Evolutionary conservation across 2,113 vertebrate species (phyloP), one percentile per base, ranked within the genome.

Genomic region (Cryptomyrus ogoouensis): DNA sequence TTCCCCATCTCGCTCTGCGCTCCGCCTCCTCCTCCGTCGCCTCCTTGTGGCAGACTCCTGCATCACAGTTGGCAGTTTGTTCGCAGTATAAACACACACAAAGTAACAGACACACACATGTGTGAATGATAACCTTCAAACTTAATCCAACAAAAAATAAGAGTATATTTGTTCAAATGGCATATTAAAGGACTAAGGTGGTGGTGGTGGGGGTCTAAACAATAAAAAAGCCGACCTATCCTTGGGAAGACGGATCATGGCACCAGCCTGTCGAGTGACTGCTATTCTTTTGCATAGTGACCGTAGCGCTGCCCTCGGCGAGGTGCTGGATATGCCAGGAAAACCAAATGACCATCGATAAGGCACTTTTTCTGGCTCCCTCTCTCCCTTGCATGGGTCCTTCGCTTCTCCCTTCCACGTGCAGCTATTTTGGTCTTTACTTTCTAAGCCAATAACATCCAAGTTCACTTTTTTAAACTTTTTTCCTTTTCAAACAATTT

Each of bases 211-310:
- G 74, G 74, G 91, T 91, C 91, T 27, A 94, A 92, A 89, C 89
- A 93, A 87, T 70, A 31, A 87, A 88, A 88, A 91, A 89, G 1
- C 39, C 31, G 6, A 92, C 92, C 91, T 77, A 87, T 95, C 90
- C 92, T 94, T 91, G 95, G 96, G 96, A 96, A 96, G 95, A 96
- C 95, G 92, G 96, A 95, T 94, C 95, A 96, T 96, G 96, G 96
- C 96, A 96, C 96, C 95, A 95, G 95, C 96, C 96, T 95, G 95
- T 96, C 95, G 91, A 91, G 93, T 91, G 95, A 96, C 95, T 94
- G 95, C 95, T 96, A 94, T 95, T 96, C 94, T 93, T 94, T 96
- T 96, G 96, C 96, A 96, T 96, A 96, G 93, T 95, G 95, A 95
- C 95, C 92, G 83, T 44, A 93, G 88, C 94, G 92, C 92, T 85